Percentiles rank a stretch among this genome's conserved stretches.
Evolutionary conservation across 2,888 invertebrate genomes (phyloP).

Genomic region (Gerris lacustris): DNA sequence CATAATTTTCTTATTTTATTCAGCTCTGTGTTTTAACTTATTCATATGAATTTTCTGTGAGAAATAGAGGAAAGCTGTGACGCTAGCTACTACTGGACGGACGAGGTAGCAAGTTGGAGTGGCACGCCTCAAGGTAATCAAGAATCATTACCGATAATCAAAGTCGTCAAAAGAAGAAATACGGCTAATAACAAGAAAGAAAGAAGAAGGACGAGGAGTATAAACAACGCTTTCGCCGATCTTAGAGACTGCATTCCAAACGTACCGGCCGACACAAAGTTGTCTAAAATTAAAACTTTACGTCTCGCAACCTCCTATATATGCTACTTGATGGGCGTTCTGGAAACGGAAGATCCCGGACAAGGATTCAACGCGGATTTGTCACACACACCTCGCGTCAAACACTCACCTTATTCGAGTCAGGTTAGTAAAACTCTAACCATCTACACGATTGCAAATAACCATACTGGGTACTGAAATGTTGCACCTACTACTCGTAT

Average conservation of each 20-base stretch:
- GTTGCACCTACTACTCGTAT: no score
- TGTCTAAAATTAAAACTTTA: conserved; percentile 79
- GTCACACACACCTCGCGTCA: conserved; percentile 31
- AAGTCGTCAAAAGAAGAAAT: conserved; percentile 63
- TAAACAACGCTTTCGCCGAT: conserved; percentile 89
- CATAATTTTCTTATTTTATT: no score
- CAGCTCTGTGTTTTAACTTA: no score
- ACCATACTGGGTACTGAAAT: no score
- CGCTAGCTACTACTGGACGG: conserved; percentile 12
- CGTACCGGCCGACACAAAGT: conserved; percentile 87
- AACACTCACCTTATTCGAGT: neutral
- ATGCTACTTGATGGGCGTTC: conserved; percentile 76
- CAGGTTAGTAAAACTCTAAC: no score
- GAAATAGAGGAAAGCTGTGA: conserved; percentile 4
- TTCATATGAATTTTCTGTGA: neutral
- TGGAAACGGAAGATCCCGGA: conserved; percentile 69
- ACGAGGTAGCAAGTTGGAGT: conserved; percentile 6
- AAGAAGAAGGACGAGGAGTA: conserved; percentile 70
- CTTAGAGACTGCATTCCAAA: conserved; percentile 89
- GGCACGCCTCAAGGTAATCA: neutral
- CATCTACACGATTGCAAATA: no score
- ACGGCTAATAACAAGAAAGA: conserved; percentile 93
- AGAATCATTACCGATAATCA: conserved; percentile 26
- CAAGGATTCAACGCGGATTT: conserved; percentile 76
- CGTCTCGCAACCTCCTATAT: conserved; percentile 86